Percentiles rank a stretch among this genome's conserved stretches.
These are phyloP conservation scores for Rostratula benghalensis DNA, from an alignment of 2,113 vertebrate species.

Conservation along the genomic window DNA sequence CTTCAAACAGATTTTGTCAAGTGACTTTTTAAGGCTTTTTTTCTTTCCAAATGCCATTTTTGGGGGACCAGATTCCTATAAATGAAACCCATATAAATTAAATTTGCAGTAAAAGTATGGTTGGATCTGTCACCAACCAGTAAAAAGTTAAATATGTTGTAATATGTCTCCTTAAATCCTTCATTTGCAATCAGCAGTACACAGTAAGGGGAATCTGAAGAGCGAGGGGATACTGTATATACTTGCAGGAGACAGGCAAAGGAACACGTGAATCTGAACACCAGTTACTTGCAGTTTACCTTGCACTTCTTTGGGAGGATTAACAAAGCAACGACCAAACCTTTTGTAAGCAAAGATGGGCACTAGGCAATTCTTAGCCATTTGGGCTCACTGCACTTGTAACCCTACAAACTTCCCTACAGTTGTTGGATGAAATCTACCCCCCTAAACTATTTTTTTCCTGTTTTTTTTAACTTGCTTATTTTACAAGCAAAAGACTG, in stretches of 20 bases:
- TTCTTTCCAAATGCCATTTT: neutral
- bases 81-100: neutral
- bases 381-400: neutral
- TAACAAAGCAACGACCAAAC: neutral
- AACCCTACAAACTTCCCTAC: neutral
- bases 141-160: neutral
- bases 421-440: neutral
- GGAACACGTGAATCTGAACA: neutral
- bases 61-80: neutral
- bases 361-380: neutral
- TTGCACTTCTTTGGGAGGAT: neutral
- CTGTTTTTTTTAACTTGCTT: neutral
- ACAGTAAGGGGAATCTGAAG: neutral
- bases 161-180: neutral
- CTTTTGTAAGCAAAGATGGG: neutral
- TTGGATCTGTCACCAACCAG: constrained; percentile 12
- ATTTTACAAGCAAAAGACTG: neutral
- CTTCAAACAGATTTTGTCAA: neutral
- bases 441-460: neutral
- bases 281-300: too few species aligned
- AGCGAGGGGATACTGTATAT: neutral
- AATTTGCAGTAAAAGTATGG: neutral
- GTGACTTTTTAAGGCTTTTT: neutral
- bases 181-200: neutral
- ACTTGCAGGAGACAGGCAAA: neutral